Percentiles rank a stretch among this genome's conserved stretches.
phyloP scores from a whole-genome alignment of 2,797 vertebrate species.

The Holocentrus rufus region DNA sequence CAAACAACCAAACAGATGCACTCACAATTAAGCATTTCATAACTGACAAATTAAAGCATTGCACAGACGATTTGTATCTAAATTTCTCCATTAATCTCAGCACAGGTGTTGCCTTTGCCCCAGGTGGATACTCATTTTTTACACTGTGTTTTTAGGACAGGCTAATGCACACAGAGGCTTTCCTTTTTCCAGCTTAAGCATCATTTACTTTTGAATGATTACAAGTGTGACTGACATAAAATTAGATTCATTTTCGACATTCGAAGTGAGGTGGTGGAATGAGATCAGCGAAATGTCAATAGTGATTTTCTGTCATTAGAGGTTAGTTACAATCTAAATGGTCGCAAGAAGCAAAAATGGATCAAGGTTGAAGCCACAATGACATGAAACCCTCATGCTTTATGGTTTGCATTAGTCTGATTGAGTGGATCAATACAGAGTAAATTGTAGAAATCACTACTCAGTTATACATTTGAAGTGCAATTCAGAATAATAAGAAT shows the following conservation, averaged over 20 bases:
- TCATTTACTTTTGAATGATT: constrained; percentile 9
- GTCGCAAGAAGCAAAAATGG: background rate
- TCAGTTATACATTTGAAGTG: background rate
- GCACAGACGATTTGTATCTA: constrained; percentile 13
- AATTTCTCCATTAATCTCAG: constrained; percentile 28
- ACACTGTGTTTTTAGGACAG: constrained; percentile 2
- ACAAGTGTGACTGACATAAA: constrained; percentile 36
- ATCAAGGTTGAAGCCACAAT: constrained; percentile 30
- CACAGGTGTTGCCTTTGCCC: constrained; percentile 18
- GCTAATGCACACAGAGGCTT: constrained; percentile 1
- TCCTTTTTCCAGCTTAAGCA: background rate
- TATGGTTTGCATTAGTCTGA: constrained; percentile 13
- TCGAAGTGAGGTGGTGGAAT: constrained; percentile 26
- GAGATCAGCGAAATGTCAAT: constrained; percentile 58
- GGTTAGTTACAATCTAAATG: constrained; percentile 40
- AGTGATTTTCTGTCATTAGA: constrained; percentile 62
- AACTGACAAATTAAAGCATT: constrained; percentile 40
- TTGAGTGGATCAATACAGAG: constrained; percentile 45
- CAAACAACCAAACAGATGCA: constrained; percentile 4
- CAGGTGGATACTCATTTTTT: constrained; percentile 7
- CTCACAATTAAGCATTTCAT: constrained; percentile 48
- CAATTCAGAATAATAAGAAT: background rate
- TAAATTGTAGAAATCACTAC: constrained; percentile 22
- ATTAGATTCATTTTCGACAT: constrained; percentile 34
- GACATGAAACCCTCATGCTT: constrained; percentile 32